Conservation (phyloP, 2,797 vertebrate genomes). For the Merluccius polli region DNA sequence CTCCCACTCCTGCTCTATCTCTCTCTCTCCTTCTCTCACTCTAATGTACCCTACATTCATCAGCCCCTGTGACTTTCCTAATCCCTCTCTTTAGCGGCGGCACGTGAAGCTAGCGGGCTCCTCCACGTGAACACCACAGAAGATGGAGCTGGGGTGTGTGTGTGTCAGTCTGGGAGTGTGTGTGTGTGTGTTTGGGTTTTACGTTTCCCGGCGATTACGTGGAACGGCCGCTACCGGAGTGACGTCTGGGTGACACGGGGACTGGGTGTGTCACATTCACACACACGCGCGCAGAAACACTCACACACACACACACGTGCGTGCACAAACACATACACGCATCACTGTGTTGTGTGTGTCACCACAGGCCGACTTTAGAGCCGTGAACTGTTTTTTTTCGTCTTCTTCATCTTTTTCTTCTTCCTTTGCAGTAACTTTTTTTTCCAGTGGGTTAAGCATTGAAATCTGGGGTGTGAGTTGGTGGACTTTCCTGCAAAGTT, state of each 20-base stretch:
- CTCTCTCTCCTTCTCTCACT: constrained; percentile 13
- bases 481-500: background rate
- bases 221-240: background rate
- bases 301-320: background rate
- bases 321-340: background rate
- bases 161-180: background rate
- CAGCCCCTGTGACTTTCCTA: constrained; percentile 51
- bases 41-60: constrained; percentile 36
- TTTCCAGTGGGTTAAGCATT: background rate
- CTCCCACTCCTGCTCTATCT: constrained; percentile 12
- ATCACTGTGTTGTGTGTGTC: background rate
- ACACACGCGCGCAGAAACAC: background rate
- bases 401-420: background rate
- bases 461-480: background rate
- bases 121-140: constrained; percentile 60
- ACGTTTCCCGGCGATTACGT: background rate
- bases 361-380: background rate
- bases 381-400: background rate
- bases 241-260: background rate
- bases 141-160: background rate
- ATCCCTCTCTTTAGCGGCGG: constrained; percentile 62
- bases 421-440: constrained; percentile 1
- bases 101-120: constrained; percentile 63
- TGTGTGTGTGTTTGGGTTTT: constrained; percentile 1
- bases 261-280: background rate